Evolutionary conservation across 2,113 vertebrate genomes (phyloP), one percentile per base, ranked within the genome.

Genomic region (Corydoras maculifer): DNA sequence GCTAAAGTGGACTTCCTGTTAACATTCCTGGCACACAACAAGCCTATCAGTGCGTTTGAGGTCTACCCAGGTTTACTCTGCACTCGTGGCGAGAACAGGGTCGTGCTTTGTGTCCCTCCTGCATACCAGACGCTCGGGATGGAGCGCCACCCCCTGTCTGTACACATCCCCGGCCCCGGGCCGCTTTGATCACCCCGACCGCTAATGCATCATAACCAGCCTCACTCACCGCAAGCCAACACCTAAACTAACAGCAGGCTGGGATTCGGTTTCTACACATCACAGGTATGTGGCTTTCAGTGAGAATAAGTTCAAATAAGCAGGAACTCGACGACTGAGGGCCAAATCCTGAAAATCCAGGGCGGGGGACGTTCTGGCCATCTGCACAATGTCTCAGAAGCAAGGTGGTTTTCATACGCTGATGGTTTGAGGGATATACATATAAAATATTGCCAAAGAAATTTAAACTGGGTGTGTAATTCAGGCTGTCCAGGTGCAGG

Each of bases 1-100:
- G 4, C 71, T 83, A 15, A 86, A 86, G 76, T 81, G 80, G 73
- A 82, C 67, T 51, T 78, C 80, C 77, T 82, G 78, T 84, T 85
- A 81, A 80, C 78, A 83, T 86, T 85, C 77, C 70, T 79, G 76
- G 65, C 66, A 79, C 77, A 79, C 75, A 78, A 80, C 79, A 75
- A 77, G 62, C 58, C 55, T 74, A 69, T 81, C 62, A 25, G 60
- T 69, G 68, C 68, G 63, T 75, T 69, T 69, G 69, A 79, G 77
- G 54, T 69, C 68, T 61, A 74, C 60, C 63, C 29, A 31, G 79
- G 79, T 86, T 84, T 82, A 82, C 54, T 54, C 75, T 75, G 75
- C 66, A 12, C 70, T 35, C 70, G 72, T 68, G 68, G 75, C 62
- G 75, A 80, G 79, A 70, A 79, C 84, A 82, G 78, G 77, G 58